Evolutionary conservation across 2,797 vertebrate species (phyloP).

Genomic region (Pelochelys cantorii): DNA sequence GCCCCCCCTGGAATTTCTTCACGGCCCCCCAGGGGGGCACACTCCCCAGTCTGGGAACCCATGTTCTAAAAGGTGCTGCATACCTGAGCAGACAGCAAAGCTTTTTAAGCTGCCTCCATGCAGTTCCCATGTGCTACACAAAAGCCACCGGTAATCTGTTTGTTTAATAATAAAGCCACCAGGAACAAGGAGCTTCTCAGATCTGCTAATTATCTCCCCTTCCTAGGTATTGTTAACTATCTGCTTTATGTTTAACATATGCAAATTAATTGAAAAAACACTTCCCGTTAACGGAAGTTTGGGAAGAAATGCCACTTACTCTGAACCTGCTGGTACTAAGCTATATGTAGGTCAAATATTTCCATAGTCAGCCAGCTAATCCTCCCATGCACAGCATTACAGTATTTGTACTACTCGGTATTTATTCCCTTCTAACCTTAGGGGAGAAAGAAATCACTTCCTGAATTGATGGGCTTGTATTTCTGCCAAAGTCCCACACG

Average conservation of each 20-base stretch:
- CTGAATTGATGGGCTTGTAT: constrained; percentile 43
- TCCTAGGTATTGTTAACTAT: not conserved
- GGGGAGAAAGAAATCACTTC: not conserved
- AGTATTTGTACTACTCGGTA: not conserved
- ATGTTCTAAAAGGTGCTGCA: not conserved
- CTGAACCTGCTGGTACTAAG: constrained; percentile 45
- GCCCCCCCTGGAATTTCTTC: too few species aligned
- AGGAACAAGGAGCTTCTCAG: not conserved
- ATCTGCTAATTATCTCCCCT: not conserved
- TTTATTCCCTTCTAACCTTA: not conserved
- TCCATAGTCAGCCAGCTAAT: constrained; percentile 57
- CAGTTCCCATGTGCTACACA: not conserved
- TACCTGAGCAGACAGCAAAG: rapidly evolving
- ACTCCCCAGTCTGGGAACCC: not conserved
- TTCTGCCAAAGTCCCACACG: constrained; percentile 4
- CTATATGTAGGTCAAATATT: constrained; percentile 45
- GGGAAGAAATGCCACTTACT: not conserved
- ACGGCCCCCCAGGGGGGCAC: too few species aligned
- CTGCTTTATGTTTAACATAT: not conserved
- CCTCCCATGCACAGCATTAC: not conserved
- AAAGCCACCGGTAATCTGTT: not conserved
- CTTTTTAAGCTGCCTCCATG: not conserved
- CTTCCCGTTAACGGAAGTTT: constrained; percentile 36
- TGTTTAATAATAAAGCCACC: not conserved
- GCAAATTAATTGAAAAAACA: not conserved